Evolutionary conservation across 2,888 invertebrate species (phyloP), one percentile per base, ranked within the genome.

Genomic region (Ceratothoa steindachneri): DNA sequence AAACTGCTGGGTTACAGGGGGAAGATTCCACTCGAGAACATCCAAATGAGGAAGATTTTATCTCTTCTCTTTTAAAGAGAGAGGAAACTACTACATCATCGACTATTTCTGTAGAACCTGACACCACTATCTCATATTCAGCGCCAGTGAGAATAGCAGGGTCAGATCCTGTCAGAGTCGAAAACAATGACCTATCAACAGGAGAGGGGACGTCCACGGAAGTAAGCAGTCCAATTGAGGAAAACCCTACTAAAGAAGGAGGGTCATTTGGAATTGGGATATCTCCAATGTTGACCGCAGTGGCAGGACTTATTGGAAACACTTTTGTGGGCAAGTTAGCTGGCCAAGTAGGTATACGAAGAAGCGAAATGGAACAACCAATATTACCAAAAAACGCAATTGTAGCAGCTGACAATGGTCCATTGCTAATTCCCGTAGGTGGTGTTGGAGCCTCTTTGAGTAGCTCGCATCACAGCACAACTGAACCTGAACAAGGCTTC

Each of bases 401-500:
- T 19, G 67, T 76, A 29, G 64, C 71, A 2, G 69, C 71, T 51
- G 71, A 75, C n/a, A 72, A 78, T 2, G 80, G 81, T 51, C 81
- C 81, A 27, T 71, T 78, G 30, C 77, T 80, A 60, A 81, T 81
- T 53, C 81, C 81, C 24, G 75, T 81, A 3, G 81, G 81, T 19
- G 80, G 80, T 27, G 76, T 81, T 12, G 81, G 80, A 27, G 80
- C 76, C 30, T 78, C 77, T 5, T 70, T 80, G 31, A 76, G 76
- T 64, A 78, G 73, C 55, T 41, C 73, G 24, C 66, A 67, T 5
- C 67, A 74, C 29, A 73, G 60, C 28, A 75, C 78, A 41, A 64
- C 30, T 15, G 71, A 51, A 5, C 75, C 75, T 12, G 73, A 75
- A 28, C 78, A 75, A 24, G 78, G 75, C 27, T 78, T 72, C 72